Evolutionary conservation across 2,113 vertebrate genomes (phyloP).

Genomic region (Ancistrus triradiatus): DNA sequence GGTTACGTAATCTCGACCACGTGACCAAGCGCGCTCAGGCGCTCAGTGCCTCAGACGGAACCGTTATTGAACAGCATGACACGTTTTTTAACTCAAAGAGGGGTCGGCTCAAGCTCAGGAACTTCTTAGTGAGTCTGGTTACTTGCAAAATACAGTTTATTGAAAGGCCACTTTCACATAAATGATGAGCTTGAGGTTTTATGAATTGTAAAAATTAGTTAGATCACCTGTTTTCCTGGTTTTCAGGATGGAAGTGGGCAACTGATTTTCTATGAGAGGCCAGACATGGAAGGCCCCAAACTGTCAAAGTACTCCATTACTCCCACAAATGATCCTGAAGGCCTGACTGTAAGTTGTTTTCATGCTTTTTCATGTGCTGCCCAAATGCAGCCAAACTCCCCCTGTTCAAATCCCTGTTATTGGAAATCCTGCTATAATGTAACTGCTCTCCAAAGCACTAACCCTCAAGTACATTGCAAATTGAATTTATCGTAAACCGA

Average conservation of each 20-base stretch:
- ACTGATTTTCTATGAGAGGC: conserved; percentile 82
- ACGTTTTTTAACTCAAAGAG: conserved; percentile 71
- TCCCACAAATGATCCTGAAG: conserved; percentile 62
- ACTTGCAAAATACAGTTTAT: no score
- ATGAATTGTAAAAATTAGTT: neutral
- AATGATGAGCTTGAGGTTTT: neutral
- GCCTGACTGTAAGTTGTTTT: conserved; percentile 63
- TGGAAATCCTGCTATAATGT: no score
- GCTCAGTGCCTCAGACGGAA: conserved; percentile 66
- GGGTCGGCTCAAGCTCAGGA: conserved; percentile 74
- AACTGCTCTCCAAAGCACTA: no score
- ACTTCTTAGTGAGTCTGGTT: conserved; percentile 57
- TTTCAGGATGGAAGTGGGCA: conserved; percentile 70
- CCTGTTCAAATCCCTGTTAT: no score
- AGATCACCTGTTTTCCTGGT: neutral
- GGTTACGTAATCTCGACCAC: conserved; percentile 41
- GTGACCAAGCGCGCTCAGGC: conserved; percentile 50
- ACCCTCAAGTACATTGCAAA: no score
- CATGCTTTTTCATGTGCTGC: neutral
- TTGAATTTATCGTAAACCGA: no score
- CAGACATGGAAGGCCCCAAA: conserved; percentile 72
- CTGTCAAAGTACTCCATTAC: conserved; percentile 72
- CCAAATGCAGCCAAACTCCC: no score
- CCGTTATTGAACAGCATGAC: conserved; percentile 65
- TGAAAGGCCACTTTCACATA: no score